Base-by-base conservation (phyloP, 1,140 invertebrate genomes). In the Pantala flavescens region DNA sequence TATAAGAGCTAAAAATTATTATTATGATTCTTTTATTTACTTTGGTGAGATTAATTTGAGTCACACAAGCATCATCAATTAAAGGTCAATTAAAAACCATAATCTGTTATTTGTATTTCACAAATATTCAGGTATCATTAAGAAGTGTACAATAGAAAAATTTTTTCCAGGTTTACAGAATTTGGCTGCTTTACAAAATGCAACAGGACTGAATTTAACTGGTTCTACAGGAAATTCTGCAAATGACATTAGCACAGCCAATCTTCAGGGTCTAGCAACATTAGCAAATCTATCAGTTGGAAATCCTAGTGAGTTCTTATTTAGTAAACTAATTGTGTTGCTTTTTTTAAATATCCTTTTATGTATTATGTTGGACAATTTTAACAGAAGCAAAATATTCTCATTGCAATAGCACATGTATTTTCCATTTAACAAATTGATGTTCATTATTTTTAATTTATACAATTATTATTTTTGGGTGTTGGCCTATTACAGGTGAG, bases 261-360 rank as follows among this genome's bases (percentile, higher is more conserved):
- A 88, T 79, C 82, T 90, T 23, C 88, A 89, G 77, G 84, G 86
- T 77, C 79, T 90, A 71, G 88, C 88, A 24, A 88, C 88, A 11
- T 81, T 90, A 72, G 88, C 88, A 16, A 84, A 84, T 77, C 78
- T 86, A 42, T 82, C 82, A 71, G 82, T 84, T 24, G 81, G 81
- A 74, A 85, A 83, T 78, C 81, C 84, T 78, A 81, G 84, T 85
- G 80, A 77, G 79, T 79, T 71, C 73, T 36, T 24, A 24, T 63
- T 55, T 71, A 19, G 3, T 63, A 7, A 63, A 19, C 49, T 63
- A 63, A 7, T 73, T 71, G 36, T 12, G 19, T 72, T 63, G 71
- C 43, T 55, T 74, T 36, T 72, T 71, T 73, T 76, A 10, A 43
- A 74, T 77, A 24, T 28, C 21, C 24, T 71, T 74, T 63, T 36